Evolutionary conservation across 2,113 vertebrate genomes (phyloP).

Genomic region (Zosterops lateralis): DNA sequence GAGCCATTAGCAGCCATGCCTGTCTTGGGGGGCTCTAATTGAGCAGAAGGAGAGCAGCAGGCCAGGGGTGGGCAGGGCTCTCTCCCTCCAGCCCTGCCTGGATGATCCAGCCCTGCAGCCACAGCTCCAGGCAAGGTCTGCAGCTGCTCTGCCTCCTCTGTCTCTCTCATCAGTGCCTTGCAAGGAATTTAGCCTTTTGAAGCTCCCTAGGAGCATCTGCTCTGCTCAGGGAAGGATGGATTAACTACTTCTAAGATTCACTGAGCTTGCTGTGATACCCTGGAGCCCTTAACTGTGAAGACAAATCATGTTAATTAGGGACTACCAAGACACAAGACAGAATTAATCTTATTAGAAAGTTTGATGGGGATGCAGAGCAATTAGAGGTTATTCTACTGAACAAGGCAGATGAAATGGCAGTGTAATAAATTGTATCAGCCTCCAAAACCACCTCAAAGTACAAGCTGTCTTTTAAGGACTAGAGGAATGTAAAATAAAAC

Average conservation of each 20-base stretch:
- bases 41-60: neutral
- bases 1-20: neutral
- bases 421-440: neutral
- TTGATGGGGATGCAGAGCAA: conserved; percentile 6
- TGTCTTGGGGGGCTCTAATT: neutral
- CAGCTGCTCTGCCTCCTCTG: neutral
- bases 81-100: neutral
- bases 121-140: neutral
- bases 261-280: neutral
- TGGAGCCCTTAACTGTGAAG: conserved; percentile 12
- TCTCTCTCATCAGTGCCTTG: neutral
- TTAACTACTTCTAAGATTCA: neutral
- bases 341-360: conserved; percentile 27
- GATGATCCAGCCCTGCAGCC: neutral
- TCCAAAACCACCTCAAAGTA: neutral
- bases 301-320: conserved; percentile 39
- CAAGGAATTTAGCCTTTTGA: neutral
- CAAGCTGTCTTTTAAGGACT: neutral
- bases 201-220: neutral
- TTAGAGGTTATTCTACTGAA: neutral
- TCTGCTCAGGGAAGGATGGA: neutral
- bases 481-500: neutral
- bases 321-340: neutral
- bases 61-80: neutral
- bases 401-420: neutral